These are phyloP conservation scores for Nomia melanderi DNA, from an alignment of 1,140 invertebrate species.

Conservation along the genomic window DNA sequence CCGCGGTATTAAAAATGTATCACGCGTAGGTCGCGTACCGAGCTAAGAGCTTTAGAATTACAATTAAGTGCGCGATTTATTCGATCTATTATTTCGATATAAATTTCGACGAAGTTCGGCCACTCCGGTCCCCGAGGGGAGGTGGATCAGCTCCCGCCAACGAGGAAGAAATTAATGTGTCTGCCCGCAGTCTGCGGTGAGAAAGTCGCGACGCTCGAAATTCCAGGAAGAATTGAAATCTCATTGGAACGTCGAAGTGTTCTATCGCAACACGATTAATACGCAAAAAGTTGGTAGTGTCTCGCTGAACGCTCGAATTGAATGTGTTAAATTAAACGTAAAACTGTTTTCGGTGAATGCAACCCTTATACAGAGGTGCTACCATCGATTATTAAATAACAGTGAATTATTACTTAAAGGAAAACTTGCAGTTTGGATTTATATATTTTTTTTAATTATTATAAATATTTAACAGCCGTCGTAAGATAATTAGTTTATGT, in stretches of 20 bases:
- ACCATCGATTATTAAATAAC: no score
- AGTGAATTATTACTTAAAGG: no score
- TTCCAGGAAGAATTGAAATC: conserved; percentile 36
- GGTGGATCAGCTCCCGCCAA: conserved; percentile 34
- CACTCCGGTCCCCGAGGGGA: not conserved
- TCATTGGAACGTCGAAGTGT: not conserved
- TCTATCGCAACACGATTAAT: not conserved
- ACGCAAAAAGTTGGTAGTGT: not conserved
- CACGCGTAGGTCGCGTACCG: conserved; percentile 50
- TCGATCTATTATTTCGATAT: conserved; percentile 57
- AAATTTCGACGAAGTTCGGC: conserved; percentile 48
- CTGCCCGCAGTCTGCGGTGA: conserved; percentile 32
- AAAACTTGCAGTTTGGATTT: no score
- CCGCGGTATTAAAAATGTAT: conserved; percentile 72
- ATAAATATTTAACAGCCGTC: no score
- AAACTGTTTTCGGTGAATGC: no score
- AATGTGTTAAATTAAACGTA: no score
- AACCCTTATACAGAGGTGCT: no score
- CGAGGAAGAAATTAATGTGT: conserved; percentile 59
- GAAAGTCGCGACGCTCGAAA: conserved; percentile 26
- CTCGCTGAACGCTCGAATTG: no score
- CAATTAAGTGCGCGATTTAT: conserved; percentile 68
- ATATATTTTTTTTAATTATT: no score
- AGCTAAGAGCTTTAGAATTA: conserved; percentile 60
- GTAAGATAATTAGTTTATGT: no score